phyloP scores from a whole-genome alignment of 2,888 invertebrate species.

The Rhingia rostrata region DNA sequence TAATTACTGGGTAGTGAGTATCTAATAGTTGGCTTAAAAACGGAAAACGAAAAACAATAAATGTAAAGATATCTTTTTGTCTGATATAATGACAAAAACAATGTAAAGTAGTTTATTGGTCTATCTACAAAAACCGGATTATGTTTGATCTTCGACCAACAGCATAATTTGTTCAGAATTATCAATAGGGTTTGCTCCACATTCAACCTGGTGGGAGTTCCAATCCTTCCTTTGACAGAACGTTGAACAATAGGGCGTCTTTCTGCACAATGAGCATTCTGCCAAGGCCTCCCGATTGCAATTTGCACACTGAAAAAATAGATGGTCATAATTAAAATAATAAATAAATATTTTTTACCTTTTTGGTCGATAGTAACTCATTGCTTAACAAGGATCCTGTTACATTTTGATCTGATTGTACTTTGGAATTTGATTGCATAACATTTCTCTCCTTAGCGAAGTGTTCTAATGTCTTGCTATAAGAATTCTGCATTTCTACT shows the following conservation, averaged over 20 bases:
- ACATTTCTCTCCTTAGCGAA: constrained; percentile 87
- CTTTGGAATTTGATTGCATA: constrained; percentile 87
- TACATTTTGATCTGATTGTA: constrained; percentile 85
- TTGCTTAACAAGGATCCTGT: constrained; percentile 83
- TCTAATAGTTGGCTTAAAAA: too few species aligned
- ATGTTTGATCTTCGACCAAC: constrained; percentile 89
- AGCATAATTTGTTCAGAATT: constrained; percentile 92
- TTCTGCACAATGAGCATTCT: constrained; percentile 93
- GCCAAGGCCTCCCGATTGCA: constrained; percentile 94
- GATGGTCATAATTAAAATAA: not conserved
- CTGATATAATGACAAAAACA: too few species aligned
- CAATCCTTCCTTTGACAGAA: constrained; percentile 96
- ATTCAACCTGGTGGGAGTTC: constrained; percentile 93
- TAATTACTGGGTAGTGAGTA: too few species aligned
- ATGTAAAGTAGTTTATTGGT: too few species aligned
- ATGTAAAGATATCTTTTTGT: too few species aligned
- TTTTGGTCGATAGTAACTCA: constrained; percentile 88
- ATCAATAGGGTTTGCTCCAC: constrained; percentile 88
- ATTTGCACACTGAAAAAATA: constrained; percentile 89
- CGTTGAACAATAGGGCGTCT: constrained; percentile 94
- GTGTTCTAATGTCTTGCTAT: constrained; percentile 87
- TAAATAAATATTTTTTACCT: constrained; percentile 84
- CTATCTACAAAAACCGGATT: constrained; percentile 69
- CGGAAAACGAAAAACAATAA: too few species aligned
- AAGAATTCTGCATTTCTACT: constrained; percentile 88